These are phyloP conservation scores for Cichlasoma orientale DNA, from an alignment of 2,797 vertebrate genomes.

Conservation along the genomic window DNA sequence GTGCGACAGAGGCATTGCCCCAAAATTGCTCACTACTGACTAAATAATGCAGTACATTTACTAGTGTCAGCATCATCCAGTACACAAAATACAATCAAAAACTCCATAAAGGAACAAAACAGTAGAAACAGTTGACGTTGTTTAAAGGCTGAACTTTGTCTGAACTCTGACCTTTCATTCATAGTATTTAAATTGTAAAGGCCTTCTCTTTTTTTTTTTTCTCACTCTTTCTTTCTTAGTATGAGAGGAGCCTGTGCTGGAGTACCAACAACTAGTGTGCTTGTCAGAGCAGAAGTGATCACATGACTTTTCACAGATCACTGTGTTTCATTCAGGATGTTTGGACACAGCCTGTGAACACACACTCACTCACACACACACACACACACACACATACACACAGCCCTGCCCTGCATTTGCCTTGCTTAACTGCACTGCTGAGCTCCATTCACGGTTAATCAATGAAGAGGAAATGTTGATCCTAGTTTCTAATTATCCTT, in stretches of 20 bases:
- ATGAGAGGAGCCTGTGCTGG: not conserved
- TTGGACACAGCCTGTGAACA: conserved; percentile 12
- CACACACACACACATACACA: not conserved
- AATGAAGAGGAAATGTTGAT: conserved; percentile 50
- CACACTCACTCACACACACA: not conserved
- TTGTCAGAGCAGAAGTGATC: conserved; percentile 10
- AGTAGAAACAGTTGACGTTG: too few species aligned
- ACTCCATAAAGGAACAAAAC: too few species aligned
- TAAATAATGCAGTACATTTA: not conserved
- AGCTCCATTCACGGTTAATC: conserved; percentile 58
- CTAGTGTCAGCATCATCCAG: too few species aligned
- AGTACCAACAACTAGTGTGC: not conserved
- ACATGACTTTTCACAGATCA: conserved; percentile 31
- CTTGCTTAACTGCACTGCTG: conserved; percentile 15
- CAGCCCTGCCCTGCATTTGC: not conserved
- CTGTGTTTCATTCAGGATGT: conserved; percentile 37
- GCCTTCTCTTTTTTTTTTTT: not conserved
- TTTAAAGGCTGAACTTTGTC: not conserved
- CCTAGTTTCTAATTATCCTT: conserved; percentile 37
- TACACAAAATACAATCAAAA: too few species aligned
- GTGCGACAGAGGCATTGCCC: not conserved
- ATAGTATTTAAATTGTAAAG: not conserved
- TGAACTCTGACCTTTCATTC: not conserved
- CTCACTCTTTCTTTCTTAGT: not conserved
- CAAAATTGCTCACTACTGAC: not conserved